A percentile compares a stretch with the other conserved stretches of the same genome.
phyloP scores from a whole-genome alignment of 2,888 invertebrate species.

The Hyposoter didymator region DNA sequence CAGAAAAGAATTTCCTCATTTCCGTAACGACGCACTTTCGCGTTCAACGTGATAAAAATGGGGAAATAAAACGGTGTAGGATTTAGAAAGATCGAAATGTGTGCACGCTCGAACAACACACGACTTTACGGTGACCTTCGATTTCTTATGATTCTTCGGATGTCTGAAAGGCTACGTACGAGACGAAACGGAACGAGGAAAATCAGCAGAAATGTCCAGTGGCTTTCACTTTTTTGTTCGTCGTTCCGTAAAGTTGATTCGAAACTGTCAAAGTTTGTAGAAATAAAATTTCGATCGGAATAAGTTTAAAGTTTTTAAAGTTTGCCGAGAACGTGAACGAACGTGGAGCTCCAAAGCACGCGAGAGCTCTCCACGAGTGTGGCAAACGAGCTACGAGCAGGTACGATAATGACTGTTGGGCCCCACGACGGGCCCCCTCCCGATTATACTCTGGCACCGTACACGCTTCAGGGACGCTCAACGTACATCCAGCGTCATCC shows the following conservation, averaged over 20 bases:
- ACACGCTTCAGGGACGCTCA: slow-evolving; percentile 62
- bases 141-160: background rate
- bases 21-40: slow-evolving; percentile 55
- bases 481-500: slow-evolving; percentile 42
- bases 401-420: slow-evolving; percentile 67
- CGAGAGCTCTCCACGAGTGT: slow-evolving; percentile 45
- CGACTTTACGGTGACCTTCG: background rate
- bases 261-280: background rate
- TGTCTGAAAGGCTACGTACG: background rate
- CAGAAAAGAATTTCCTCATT: slow-evolving; percentile 67
- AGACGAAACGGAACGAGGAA: background rate
- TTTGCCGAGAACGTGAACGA: slow-evolving; percentile 12
- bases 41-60: background rate
- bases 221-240: background rate
- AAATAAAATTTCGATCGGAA: background rate
- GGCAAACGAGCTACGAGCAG: slow-evolving; percentile 58
- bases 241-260: background rate
- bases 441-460: slow-evolving; percentile 20
- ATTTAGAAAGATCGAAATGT: background rate
- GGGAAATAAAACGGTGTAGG: background rate
- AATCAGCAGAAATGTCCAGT: background rate
- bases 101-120: background rate
- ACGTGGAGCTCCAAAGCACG: slow-evolving; percentile 51
- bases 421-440: slow-evolving; percentile 60
- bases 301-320: background rate